Percentiles rank a stretch among this genome's conserved stretches.
These are phyloP conservation scores for Cichladusa arquata DNA, from an alignment of 2,113 vertebrate species.

Conservation along the genomic window DNA sequence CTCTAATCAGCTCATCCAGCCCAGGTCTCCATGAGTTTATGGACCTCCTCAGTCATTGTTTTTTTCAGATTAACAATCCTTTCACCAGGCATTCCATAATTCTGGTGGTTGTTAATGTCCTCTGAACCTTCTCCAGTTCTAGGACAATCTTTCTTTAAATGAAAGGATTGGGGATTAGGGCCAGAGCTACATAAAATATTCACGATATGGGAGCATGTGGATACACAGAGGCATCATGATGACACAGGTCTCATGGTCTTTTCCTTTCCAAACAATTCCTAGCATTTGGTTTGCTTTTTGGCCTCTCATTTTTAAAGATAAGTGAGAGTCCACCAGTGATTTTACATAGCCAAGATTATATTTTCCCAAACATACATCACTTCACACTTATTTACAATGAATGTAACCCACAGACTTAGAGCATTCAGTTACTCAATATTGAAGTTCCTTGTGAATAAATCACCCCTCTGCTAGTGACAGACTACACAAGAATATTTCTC, in stretches of 20 bases:
- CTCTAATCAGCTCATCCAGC: neutral
- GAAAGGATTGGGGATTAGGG: neutral
- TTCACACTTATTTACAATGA: neutral
- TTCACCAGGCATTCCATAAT: neutral
- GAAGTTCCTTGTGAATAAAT: neutral
- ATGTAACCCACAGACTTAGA: neutral
- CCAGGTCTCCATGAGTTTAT: neutral
- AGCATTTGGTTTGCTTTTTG: neutral
- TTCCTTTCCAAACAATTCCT: neutral
- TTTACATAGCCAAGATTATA: neutral
- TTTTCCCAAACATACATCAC: neutral
- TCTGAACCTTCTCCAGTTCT: neutral
- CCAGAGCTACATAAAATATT: neutral
- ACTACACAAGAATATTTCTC: neutral
- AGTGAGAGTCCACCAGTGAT: neutral
- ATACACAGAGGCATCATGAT: neutral
- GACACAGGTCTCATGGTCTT: neutral
- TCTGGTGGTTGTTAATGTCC: neutral
- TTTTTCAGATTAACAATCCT: neutral
- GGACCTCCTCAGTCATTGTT: neutral
- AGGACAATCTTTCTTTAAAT: neutral
- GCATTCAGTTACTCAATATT: neutral
- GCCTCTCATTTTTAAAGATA: neutral
- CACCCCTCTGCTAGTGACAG: neutral
- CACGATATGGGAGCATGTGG: neutral